Evolutionary conservation across 2,113 vertebrate species (phyloP), one percentile per base, ranked within the genome.

Genomic region (Poeciliopsis occidentalis): DNA sequence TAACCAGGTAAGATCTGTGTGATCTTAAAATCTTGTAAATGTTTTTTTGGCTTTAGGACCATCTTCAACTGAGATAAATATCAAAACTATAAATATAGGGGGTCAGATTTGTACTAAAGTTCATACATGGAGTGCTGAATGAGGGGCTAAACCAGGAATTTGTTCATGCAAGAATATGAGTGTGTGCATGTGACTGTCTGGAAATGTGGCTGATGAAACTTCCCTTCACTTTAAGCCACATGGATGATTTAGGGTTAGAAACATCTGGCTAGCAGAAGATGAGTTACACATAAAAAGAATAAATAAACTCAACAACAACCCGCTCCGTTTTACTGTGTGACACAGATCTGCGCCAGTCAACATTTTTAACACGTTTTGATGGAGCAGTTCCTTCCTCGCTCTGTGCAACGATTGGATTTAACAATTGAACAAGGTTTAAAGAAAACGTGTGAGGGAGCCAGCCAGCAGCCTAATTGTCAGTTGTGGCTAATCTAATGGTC

Each of bases 401-500:
- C 67, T 15, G 37, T 80, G 47, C 64, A 80, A 78, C 80, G 75
- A 87, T 47, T 64, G 73, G 1, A 22, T 74, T 60, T 30, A 60
- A 71, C 60, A 87, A 70, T 47, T 7, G 19, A 81, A 78, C 41
- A 73, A 61, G 57, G 41, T 61, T 80, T 24, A 64, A 72, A 65
- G 78, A 73, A 80, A 74, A 74, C 57, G 67, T 70, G 78, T 68
- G 80, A 51, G 73, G 27, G 39, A 76, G 69, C 22, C 66, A 79
- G 17, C 77, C 64, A 85, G 27, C 44, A 71, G 65, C 65, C 24
- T 88, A 86, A 89, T 90, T 87, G 81, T 83, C 64, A 74, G 41
- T 79, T 90, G 88, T 78, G 89, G 88, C 64, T 88, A 87, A 73
- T 57, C 71, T 80, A 85, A 77, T 82, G 85, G 87, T 81, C 69